Base-by-base conservation (phyloP, 2,113 vertebrate genomes). In the Rostratula benghalensis region DNA sequence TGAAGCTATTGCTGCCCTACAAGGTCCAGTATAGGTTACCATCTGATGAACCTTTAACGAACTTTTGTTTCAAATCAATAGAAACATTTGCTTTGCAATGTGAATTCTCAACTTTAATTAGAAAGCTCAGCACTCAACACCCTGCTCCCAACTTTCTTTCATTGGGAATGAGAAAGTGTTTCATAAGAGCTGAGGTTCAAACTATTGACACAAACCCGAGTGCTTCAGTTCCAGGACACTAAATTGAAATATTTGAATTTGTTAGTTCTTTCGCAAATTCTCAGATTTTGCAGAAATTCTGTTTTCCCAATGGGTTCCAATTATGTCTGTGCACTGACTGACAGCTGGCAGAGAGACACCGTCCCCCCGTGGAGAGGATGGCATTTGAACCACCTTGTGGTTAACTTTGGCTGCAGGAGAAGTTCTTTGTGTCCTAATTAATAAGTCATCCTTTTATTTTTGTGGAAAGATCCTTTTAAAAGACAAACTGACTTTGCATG, bases 391-490 rank as follows among this genome's bases (percentile, higher is more conserved):
- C 5, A 41, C 37, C 15, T 92, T 74, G 46, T 87, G 87, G 70
- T 59, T 91, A 73, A 37, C 59, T 94, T 76, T 94, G 95, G 89
- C 87, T 83, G 69, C 24, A 71, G 53, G 39, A 89, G 56, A 84
- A 69, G 69, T 95, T 95, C 83, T 90, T 90, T 7, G 1, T 95
- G 86, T 87, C 51, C 94, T 87, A 64, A 94, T 79, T 73, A 46
- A 33, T 75, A 91, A 94, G 53, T 65, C 51, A 80, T 69, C 15
- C 8, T 27, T 45, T 61, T 57, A 50, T 61, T 64, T 60, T 56
- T 76, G 39, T 81, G 83, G 76, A 78, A 89, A 10, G 1, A 41
- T 90, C 86, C 43, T 83, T 91, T 83, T 61, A 60, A 92, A 93
- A 84, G 60, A 87, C 45, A 79, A 89, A 92, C 24, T 81, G 39